Percentiles rank a stretch among this genome's conserved stretches.
Evolutionary conservation across 2,797 vertebrate species (phyloP).

Genomic region (Lepilemur ruficaudatus): DNA sequence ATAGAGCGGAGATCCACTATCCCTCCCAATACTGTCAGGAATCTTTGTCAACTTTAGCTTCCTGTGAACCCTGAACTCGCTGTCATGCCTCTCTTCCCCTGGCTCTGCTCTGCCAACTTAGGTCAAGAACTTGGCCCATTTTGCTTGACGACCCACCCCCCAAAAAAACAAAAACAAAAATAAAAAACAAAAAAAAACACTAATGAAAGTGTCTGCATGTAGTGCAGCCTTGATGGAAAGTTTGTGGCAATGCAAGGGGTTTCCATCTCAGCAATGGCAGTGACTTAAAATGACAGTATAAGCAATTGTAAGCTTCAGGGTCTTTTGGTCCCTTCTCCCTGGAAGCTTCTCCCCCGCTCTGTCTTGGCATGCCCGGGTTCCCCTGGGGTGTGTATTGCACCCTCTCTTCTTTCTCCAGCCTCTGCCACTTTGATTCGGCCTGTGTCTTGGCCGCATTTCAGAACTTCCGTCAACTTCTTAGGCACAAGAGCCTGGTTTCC

Average conservation of each 20-base stretch:
- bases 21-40: neutral
- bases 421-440: neutral
- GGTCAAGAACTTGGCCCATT: neutral
- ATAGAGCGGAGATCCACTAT: neutral
- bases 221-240: neutral
- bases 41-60: neutral
- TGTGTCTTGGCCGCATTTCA: accelerated
- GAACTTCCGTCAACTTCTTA: neutral
- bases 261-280: neutral
- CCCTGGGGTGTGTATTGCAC: accelerated
- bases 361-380: neutral
- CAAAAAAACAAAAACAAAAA: neutral
- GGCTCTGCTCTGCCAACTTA: neutral
- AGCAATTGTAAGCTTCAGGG: neutral
- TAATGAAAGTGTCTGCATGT: neutral
- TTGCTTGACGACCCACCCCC: neutral
- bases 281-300: neutral
- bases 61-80: neutral
- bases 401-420: neutral
- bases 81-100: neutral
- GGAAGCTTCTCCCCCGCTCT: neutral
- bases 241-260: no score
- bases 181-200: neutral
- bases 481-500: neutral
- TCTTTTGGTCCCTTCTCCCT: neutral